A percentile compares a stretch with the other conserved stretches of the same genome.
Conservation (phyloP, 2,888 invertebrate genomes). For the Terebella lapidaria region DNA sequence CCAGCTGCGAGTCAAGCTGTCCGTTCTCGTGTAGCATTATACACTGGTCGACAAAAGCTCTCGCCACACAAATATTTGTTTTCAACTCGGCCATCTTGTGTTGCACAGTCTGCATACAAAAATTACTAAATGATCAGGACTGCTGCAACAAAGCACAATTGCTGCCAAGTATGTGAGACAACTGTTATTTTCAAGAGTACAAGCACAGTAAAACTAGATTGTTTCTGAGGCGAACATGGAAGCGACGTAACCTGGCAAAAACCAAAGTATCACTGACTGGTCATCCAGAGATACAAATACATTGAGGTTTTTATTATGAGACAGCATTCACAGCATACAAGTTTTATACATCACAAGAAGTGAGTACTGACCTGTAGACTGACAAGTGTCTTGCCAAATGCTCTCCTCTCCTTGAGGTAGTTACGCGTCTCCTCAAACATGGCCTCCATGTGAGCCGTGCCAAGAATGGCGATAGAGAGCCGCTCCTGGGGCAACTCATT, state of each 20-base stretch:
- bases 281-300: no score
- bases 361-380: conserved; percentile 44
- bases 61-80: conserved; percentile 49
- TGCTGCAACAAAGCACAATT: no score
- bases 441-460: conserved; percentile 46
- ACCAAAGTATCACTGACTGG: no score
- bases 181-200: no score
- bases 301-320: no score
- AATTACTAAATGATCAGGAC: no score
- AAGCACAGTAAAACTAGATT: no score
- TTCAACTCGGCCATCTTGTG: conserved; percentile 56
- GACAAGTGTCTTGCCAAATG: conserved; percentile 53
- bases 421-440: conserved; percentile 55
- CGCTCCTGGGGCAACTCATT: conserved; percentile 55
- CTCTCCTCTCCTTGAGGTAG: conserved; percentile 53
- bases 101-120: conserved; percentile 49
- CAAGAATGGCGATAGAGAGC: conserved; percentile 49
- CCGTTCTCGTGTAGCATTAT: conserved; percentile 43
- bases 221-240: no score
- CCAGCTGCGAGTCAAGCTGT: conserved; percentile 48
- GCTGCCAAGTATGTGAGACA: no score
- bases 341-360: no score
- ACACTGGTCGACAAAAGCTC: conserved; percentile 54
- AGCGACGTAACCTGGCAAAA: no score
- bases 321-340: no score